These are phyloP conservation scores for Dendroctonus valens DNA, from an alignment of 1,140 invertebrate genomes.

Conservation along the genomic window DNA sequence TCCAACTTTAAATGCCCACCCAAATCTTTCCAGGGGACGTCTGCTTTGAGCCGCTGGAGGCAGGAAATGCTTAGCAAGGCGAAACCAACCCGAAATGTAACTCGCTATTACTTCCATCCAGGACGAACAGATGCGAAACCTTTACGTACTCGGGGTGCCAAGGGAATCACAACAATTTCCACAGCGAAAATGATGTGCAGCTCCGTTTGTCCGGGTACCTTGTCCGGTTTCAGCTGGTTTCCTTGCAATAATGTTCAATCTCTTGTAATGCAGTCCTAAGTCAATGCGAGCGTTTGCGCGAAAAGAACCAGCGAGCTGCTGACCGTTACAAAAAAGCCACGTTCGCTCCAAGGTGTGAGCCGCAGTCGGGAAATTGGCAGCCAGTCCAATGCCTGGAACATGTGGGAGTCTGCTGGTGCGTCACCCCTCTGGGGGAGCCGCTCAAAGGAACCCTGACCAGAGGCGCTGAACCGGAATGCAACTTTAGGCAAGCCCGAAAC, in stretches of 20 bases:
- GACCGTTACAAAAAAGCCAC: conserved; percentile 68
- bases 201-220: conserved; percentile 69
- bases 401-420: conserved; percentile 82
- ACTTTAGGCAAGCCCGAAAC: conserved; percentile 70
- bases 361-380: conserved; percentile 72
- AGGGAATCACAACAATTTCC: conserved; percentile 88
- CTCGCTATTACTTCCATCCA: conserved; percentile 77
- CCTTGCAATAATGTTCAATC: background rate
- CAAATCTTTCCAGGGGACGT: conserved; percentile 62
- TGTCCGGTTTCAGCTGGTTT: background rate
- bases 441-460: conserved; percentile 74
- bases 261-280: conserved; percentile 59
- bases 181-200: conserved; percentile 79
- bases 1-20: background rate
- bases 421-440: conserved; percentile 74
- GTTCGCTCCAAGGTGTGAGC: conserved; percentile 72
- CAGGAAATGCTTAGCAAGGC: conserved; percentile 54
- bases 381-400: conserved; percentile 78
- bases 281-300: conserved; percentile 73
- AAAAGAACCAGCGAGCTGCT: conserved; percentile 70
- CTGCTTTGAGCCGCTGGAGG: conserved; percentile 73
- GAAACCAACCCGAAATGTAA: conserved; percentile 53
- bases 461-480: conserved; percentile 69
- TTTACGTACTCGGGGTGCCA: conserved; percentile 71
- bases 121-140: conserved; percentile 71